Evolutionary conservation across 2,113 vertebrate genomes (phyloP).

Genomic region (Syngnathus scovelli): DNA sequence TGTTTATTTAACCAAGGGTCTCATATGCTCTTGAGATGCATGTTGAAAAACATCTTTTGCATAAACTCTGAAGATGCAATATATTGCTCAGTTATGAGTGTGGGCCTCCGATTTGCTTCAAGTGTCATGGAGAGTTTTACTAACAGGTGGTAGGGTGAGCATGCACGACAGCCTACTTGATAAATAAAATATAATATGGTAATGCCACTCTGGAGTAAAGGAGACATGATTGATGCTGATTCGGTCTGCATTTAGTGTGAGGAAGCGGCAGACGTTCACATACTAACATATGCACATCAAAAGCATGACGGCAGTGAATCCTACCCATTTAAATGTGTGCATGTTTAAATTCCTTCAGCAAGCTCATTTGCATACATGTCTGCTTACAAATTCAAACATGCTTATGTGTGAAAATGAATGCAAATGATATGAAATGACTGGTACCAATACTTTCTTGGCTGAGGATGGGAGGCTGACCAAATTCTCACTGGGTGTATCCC

Average conservation of each 20-base stretch:
- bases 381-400: slow-evolving; percentile 37
- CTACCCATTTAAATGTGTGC: slow-evolving; percentile 26
- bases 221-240: slow-evolving; percentile 51
- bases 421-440: slow-evolving; percentile 35
- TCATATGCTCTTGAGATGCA: slow-evolving; percentile 21
- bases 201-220: slow-evolving; percentile 47
- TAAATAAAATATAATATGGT: slow-evolving; percentile 74
- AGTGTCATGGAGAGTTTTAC: slow-evolving; percentile 55
- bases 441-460: slow-evolving; percentile 22
- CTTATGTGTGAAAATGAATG: slow-evolving; percentile 40
- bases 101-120: slow-evolving; percentile 65
- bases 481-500: slow-evolving; percentile 27
- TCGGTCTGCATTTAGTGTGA: slow-evolving; percentile 27
- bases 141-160: slow-evolving; percentile 68
- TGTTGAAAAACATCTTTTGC: slow-evolving; percentile 56
- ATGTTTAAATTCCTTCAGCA: slow-evolving; percentile 17
- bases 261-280: slow-evolving; percentile 24
- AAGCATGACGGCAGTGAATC: slow-evolving; percentile 28
- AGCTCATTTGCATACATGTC: slow-evolving; percentile 36
- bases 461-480: slow-evolving; percentile 37
- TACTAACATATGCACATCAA: slow-evolving; percentile 7
- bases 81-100: slow-evolving; percentile 62
- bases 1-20: not conserved
- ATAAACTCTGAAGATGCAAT: slow-evolving; percentile 67
- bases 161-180: slow-evolving; percentile 54